Evolutionary conservation across 1,140 invertebrate genomes (phyloP).

Genomic region (Acromyrmex charruanus): DNA sequence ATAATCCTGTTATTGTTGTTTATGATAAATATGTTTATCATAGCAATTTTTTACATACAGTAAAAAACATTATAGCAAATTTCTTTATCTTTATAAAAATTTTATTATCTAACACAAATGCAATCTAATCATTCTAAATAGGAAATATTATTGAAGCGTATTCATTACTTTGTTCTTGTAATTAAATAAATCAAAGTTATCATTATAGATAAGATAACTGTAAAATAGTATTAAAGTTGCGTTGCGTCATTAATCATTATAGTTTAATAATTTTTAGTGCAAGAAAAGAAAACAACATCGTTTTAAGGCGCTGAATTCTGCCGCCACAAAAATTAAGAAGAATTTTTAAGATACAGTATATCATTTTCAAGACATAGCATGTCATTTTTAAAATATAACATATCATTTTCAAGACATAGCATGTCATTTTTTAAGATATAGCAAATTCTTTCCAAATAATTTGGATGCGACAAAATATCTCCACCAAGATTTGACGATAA

Average conservation of each 20-base stretch:
- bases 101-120: slow-evolving; percentile 45
- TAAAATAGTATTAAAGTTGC: slow-evolving; percentile 3
- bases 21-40: not conserved
- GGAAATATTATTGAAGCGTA: slow-evolving; percentile 12
- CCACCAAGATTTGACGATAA: no score
- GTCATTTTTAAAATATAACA: no score
- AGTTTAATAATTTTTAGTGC: no score
- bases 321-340: no score
- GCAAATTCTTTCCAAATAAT: no score
- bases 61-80: not conserved
- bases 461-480: no score
- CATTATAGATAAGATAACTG: slow-evolving; percentile 46
- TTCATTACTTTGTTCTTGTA: slow-evolving; percentile 26
- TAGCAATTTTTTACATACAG: not conserved
- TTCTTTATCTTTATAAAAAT: slow-evolving; percentile 31
- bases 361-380: no score
- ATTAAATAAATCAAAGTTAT: slow-evolving; percentile 38
- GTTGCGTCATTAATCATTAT: not conserved
- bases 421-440: no score
- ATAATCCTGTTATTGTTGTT: not conserved
- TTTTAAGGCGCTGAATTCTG: no score
- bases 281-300: no score
- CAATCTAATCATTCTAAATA: slow-evolving; percentile 39
- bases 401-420: no score
- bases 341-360: no score